Percentiles rank a stretch among this genome's conserved stretches.
phyloP scores from a whole-genome alignment of 2,113 vertebrate species.

The Myrmophylax atrothorax region DNA sequence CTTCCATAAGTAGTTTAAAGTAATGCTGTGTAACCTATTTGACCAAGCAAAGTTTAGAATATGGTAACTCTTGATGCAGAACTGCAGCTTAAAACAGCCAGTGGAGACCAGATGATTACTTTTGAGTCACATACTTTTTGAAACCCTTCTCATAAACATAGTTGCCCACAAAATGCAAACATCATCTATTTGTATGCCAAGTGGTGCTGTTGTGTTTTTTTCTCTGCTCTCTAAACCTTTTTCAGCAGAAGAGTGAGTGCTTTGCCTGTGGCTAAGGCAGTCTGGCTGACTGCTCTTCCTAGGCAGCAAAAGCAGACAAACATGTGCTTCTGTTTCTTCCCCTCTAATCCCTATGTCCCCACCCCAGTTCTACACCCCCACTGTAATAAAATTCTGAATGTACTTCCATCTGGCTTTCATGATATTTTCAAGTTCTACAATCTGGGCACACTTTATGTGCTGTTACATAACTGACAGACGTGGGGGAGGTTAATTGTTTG shows the following conservation, averaged over 20 bases:
- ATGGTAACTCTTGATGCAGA: neutral
- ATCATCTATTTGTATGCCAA: neutral
- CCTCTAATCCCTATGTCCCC: accelerated
- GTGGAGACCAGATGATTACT: accelerated
- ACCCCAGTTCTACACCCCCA: neutral
- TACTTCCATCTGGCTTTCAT: neutral
- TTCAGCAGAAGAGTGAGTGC: neutral
- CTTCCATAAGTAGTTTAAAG: neutral
- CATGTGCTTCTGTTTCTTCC: neutral
- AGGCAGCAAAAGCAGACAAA: neutral
- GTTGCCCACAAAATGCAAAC: neutral
- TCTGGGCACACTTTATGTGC: neutral
- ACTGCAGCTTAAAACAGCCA: neutral
- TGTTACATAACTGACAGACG: neutral
- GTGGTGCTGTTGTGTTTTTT: neutral
- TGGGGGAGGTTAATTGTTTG: neutral
- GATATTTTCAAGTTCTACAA: neutral
- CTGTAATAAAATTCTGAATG: neutral
- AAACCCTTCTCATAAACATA: neutral
- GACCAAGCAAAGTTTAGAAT: neutral
- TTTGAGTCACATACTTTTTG: neutral
- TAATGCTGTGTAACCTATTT: neutral
- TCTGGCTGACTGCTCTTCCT: neutral
- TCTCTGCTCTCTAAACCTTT: neutral
- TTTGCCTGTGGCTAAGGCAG: neutral